These are phyloP conservation scores for Orthonevra nobilis DNA, from an alignment of 2,888 invertebrate genomes.

Conservation along the genomic window DNA sequence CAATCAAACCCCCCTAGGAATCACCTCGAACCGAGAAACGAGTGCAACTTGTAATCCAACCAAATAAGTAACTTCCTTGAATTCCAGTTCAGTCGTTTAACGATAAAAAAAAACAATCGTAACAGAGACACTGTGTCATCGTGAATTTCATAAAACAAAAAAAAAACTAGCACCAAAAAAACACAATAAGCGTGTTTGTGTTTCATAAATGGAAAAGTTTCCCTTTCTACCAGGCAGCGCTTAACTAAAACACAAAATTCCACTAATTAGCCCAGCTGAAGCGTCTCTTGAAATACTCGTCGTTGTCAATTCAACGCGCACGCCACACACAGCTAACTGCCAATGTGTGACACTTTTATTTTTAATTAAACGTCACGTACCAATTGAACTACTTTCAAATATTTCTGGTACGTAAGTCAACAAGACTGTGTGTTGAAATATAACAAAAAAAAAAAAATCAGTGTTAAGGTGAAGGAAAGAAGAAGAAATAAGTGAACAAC, in stretches of 20 bases:
- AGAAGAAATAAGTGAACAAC: constrained; percentile 15
- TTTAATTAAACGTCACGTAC: constrained; percentile 67
- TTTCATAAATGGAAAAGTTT: constrained; percentile 29
- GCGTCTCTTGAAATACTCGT: constrained; percentile 23
- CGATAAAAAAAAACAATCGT: constrained; percentile 1
- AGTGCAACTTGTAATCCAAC: no score
- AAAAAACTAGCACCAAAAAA: no score
- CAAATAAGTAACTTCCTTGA: no score
- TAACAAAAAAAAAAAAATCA: constrained; percentile 52
- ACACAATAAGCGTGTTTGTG: neutral
- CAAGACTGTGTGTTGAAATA: constrained; percentile 40
- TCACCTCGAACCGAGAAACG: no score
- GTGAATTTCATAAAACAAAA: constrained; percentile 10
- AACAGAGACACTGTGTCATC: constrained; percentile 28
- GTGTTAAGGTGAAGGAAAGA: constrained; percentile 67
- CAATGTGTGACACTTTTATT: constrained; percentile 67
- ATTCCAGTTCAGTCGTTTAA: neutral
- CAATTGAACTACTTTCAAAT: constrained; percentile 68
- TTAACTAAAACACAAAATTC: constrained; percentile 18
- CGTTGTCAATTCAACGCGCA: constrained; percentile 45
- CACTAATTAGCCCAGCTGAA: constrained; percentile 49
- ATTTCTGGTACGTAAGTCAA: constrained; percentile 17
- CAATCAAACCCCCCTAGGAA: no score
- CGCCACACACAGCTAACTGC: constrained; percentile 25
- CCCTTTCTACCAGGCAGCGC: constrained; percentile 55